Conservation (phyloP, 2,888 invertebrate species). For the Amiota mariae region DNA sequence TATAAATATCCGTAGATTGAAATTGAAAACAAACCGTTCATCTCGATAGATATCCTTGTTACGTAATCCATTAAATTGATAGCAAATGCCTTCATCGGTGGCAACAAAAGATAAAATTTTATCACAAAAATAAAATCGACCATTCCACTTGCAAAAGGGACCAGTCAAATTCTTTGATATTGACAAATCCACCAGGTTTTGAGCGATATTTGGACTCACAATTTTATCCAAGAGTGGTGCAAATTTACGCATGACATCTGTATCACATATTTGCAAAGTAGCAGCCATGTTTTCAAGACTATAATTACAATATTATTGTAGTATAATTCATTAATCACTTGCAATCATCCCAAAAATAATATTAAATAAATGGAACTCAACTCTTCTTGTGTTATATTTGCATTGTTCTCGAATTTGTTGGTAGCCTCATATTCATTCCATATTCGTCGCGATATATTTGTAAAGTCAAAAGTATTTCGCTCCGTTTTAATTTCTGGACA, state of each 20-base stretch:
- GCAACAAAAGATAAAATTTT: conserved; percentile 67
- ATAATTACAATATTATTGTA: background rate
- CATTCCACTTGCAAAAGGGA: conserved; percentile 70
- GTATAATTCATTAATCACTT: background rate
- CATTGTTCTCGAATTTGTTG: conserved; percentile 40
- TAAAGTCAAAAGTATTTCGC: conserved; percentile 62
- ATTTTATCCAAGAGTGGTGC: conserved; percentile 53
- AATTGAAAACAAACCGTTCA: conserved; percentile 40
- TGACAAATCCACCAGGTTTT: conserved; percentile 61
- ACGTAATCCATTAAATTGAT: conserved; percentile 70
- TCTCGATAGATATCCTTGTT: conserved; percentile 68
- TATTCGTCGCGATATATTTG: conserved; percentile 56
- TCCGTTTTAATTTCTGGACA: conserved; percentile 73
- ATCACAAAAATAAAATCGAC: conserved; percentile 69
- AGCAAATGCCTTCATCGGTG: conserved; percentile 72
- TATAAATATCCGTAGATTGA: background rate
- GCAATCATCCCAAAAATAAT: background rate
- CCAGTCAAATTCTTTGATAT: conserved; percentile 66
- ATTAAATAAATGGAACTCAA: conserved; percentile 46
- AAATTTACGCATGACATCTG: conserved; percentile 60
- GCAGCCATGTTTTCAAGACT: conserved; percentile 65
- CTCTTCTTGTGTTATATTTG: conserved; percentile 49
- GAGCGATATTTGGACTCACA: conserved; percentile 49
- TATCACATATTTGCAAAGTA: conserved; percentile 70
- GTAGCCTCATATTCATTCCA: conserved; percentile 49